These are phyloP conservation scores for Peromyscus leucopus DNA, from an alignment of 2,113 vertebrate species.

Conservation along the genomic window DNA sequence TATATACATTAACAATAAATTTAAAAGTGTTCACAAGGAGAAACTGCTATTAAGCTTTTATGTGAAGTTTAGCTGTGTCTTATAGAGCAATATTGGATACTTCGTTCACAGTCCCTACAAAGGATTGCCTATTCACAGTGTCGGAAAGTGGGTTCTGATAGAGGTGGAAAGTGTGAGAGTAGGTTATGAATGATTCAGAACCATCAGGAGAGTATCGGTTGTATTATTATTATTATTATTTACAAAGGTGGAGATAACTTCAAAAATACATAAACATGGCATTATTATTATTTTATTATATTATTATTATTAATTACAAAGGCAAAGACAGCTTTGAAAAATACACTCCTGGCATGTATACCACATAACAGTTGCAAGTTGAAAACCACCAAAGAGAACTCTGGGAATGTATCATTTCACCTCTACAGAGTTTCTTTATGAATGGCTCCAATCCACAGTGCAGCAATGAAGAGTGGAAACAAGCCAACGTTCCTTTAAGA, in stretches of 20 bases:
- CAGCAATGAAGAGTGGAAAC: background rate
- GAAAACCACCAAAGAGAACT: slow-evolving; percentile 19
- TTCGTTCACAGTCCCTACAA: slow-evolving; percentile 1
- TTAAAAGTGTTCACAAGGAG: background rate
- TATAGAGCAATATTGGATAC: slow-evolving; percentile 52
- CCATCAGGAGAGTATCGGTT: background rate
- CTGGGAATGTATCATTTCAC: background rate
- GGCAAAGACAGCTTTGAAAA: background rate
- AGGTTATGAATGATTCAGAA: background rate
- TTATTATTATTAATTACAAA: background rate
- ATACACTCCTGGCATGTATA: background rate
- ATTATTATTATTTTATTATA: background rate
- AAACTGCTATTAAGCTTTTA: slow-evolving; percentile 41
- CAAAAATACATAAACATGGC: background rate
- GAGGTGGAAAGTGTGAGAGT: background rate
- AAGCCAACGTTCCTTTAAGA: background rate
- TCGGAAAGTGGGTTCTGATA: slow-evolving; percentile 5
- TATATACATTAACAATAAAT: background rate
- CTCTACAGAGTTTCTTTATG: background rate
- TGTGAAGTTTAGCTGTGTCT: slow-evolving; percentile 47
- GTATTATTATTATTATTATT: background rate
- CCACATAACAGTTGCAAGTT: background rate
- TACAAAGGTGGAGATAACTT: background rate
- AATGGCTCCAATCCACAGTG: background rate
- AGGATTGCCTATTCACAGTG: background rate